phyloP scores from a whole-genome alignment of 2,797 vertebrate species.

The Eulemur mongoz region DNA sequence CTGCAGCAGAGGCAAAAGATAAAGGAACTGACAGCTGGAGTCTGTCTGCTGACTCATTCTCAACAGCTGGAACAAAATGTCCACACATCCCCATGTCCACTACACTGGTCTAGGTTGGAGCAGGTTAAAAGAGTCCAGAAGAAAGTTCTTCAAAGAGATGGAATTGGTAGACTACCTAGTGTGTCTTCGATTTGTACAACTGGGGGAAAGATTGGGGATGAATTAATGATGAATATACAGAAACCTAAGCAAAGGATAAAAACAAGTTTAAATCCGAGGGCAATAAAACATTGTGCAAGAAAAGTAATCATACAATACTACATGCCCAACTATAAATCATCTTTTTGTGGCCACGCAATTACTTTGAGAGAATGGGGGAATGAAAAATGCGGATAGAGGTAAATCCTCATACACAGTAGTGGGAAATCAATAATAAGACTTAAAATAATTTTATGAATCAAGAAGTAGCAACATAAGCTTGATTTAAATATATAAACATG shows the following conservation, averaged over 20 bases:
- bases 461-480: not conserved
- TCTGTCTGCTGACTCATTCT: not conserved
- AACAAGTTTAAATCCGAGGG: not conserved
- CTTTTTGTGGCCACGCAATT: not conserved
- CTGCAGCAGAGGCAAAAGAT: not conserved
- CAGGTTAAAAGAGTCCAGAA: not conserved
- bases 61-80: not conserved
- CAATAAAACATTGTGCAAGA: not conserved
- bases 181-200: not conserved
- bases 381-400: not conserved
- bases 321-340: not conserved
- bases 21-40: not conserved
- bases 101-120: not conserved
- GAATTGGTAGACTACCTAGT: not conserved
- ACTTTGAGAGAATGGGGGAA: not conserved
- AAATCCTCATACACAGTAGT: not conserved
- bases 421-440: not conserved
- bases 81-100: not conserved
- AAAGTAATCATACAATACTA: not conserved
- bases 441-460: not conserved
- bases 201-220: not conserved
- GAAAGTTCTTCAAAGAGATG: not conserved
- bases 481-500: not conserved
- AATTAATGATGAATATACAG: not conserved
- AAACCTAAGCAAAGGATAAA: conserved; percentile 19